Evolutionary conservation across 2,888 invertebrate genomes (phyloP), one percentile per base, ranked within the genome.

Genomic region (Campoplex capitator): DNA sequence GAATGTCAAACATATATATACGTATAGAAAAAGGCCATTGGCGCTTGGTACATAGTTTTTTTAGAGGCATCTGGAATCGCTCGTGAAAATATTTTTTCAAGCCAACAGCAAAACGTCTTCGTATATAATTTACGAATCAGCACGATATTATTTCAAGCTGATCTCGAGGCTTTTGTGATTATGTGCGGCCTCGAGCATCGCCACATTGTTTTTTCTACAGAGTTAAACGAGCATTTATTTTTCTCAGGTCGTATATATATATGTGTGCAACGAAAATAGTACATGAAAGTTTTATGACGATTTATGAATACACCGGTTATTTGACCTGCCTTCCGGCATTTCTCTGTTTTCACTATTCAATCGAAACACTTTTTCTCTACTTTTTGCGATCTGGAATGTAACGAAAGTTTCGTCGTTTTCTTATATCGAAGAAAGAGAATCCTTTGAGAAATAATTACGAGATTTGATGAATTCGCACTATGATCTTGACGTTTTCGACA

Each of bases 71-170:
- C 87, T 89, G 87, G 90, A 88, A 89, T 89, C 89, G 90, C 91
- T 90, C 90, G 89, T 89, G 88, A 91, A 90, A 92, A 92, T 92
- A 92, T 92, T 92, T 89, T 91, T 91, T 90, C 89, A 91, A 90
- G 84, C 75, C 83, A 54, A 80, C 80, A 56, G 67, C 80, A 42
- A 67, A 42, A 67, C 71, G 71, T 71, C 80, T 71, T 76, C 74
- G 77, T 65, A 86, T 86, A 82, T 83, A 80, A 87, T 89, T 84
- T 80, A 88, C 87, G 82, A 86, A 88, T 86, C 65, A 62, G 70
- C 74, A 45, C 83, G 85, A 84, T 88, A 88, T 87, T 88, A 85
- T 88, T 88, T 56, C 79, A 88, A 84, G 81, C 75, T 77, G 83
- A 48, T 76, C 23, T 48, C 38, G 32, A 18, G 45, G 56, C 48